Percentiles rank a stretch among this genome's conserved stretches.
These are phyloP conservation scores for Meta bourneti DNA, from an alignment of 2,888 invertebrate species.

Conservation along the genomic window DNA sequence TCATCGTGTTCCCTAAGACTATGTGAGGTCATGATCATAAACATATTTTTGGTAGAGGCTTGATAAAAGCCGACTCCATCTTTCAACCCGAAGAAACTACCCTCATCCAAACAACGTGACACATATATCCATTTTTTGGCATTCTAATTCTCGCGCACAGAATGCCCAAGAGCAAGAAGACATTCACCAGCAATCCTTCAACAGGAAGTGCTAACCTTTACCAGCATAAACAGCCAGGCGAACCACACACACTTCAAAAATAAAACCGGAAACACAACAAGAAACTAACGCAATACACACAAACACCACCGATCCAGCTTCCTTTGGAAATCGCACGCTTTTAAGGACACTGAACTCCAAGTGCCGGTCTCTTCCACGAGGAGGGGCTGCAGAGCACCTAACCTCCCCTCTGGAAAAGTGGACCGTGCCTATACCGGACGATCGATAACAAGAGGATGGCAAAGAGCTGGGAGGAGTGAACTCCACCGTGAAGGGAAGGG, in stretches of 20 bases:
- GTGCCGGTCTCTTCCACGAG: slow-evolving; percentile 51
- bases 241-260: too few species aligned
- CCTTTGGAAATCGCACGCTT: slow-evolving; percentile 30
- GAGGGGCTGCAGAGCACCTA: slow-evolving; percentile 30
- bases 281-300: slow-evolving; percentile 41
- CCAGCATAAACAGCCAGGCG: too few species aligned
- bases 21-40: too few species aligned
- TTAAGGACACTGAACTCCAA: slow-evolving; percentile 70
- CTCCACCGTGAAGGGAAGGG: slow-evolving; percentile 56
- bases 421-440: slow-evolving; percentile 29
- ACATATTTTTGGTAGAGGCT: too few species aligned
- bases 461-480: slow-evolving; percentile 42
- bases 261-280: not conserved
- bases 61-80: too few species aligned
- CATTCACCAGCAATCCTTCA: not conserved
- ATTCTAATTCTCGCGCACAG: too few species aligned
- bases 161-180: not conserved
- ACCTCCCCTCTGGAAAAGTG: slow-evolving; percentile 29
- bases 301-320: slow-evolving; percentile 29
- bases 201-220: not conserved
- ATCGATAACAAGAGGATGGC: slow-evolving; percentile 54
- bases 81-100: too few species aligned
- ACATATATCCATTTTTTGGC: too few species aligned
- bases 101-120: too few species aligned
- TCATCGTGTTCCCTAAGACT: too few species aligned